Conservation (phyloP, 2,113 vertebrate species). For the Silurus meridionalis region DNA sequence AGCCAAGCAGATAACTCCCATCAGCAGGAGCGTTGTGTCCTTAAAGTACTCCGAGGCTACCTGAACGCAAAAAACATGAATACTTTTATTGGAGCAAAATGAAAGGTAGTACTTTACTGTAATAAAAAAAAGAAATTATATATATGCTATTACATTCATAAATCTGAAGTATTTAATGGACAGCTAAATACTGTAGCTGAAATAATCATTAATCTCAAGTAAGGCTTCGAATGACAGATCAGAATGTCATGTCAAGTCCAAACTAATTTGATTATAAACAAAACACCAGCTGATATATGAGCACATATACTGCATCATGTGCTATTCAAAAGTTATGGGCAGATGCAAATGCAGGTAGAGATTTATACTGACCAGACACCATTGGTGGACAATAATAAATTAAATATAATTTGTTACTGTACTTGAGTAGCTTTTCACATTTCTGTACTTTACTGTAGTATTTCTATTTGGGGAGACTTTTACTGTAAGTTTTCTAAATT, state of each 20-base stretch:
- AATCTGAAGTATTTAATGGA: not conserved
- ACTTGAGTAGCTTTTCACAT: no score
- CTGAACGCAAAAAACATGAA: conserved; percentile 65
- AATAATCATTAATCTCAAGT: no score
- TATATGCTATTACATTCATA: not conserved
- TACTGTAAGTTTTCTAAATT: no score
- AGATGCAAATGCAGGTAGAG: no score
- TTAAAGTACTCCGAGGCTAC: conserved; percentile 96
- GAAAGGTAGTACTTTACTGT: not conserved
- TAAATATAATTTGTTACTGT: no score
- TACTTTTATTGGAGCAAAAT: not conserved
- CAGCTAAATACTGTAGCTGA: not conserved
- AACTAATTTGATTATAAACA: not conserved
- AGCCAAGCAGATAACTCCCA: conserved; percentile 95
- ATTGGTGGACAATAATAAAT: no score
- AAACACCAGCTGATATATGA: not conserved
- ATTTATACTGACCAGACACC: no score
- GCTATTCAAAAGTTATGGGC: not conserved
- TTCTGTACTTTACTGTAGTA: no score
- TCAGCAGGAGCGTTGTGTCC: conserved; percentile 93
- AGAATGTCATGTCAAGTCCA: not conserved
- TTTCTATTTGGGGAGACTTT: no score
- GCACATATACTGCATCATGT: not conserved
- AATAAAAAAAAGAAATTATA: not conserved
- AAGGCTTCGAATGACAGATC: not conserved